phyloP scores from a whole-genome alignment of 2,888 invertebrate species.

The Ophion obscuratus region DNA sequence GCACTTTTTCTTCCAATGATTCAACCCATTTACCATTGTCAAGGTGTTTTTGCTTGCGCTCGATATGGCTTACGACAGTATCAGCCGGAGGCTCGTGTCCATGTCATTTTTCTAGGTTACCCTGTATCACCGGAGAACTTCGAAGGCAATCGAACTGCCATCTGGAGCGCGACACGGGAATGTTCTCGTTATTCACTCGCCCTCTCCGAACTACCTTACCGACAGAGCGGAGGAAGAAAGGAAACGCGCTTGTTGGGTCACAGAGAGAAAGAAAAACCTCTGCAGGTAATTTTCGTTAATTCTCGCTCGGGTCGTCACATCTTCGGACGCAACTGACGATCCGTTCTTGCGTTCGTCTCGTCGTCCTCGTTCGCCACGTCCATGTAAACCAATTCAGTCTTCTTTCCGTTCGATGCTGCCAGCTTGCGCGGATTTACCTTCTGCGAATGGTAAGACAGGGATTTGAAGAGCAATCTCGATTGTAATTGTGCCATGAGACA shows the following conservation, averaged over 20 bases:
- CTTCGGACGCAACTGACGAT: slow-evolving; percentile 77
- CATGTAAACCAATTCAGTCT: slow-evolving; percentile 79
- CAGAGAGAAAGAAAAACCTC: background rate
- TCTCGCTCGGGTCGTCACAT: slow-evolving; percentile 20
- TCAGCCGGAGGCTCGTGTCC: too few relatives aligned
- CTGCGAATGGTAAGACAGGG: slow-evolving; percentile 55
- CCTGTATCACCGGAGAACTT: slow-evolving; percentile 9
- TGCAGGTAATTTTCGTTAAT: background rate
- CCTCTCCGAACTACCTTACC: background rate
- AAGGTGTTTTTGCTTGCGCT: background rate
- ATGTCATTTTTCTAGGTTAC: background rate
- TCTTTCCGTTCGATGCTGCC: slow-evolving; percentile 71
- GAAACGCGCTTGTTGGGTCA: background rate
- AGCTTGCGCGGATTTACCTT: slow-evolving; percentile 67
- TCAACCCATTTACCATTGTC: background rate
- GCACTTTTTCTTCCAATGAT: too few relatives aligned
- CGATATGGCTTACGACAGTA: too few relatives aligned
- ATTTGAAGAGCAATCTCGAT: background rate
- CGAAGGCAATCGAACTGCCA: background rate
- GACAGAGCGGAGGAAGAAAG: background rate
- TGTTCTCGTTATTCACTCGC: background rate
- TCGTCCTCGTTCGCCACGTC: slow-evolving; percentile 74
- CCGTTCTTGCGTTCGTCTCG: slow-evolving; percentile 74
- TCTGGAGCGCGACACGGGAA: background rate
- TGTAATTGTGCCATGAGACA: background rate